Evolutionary conservation across 2,113 vertebrate genomes (phyloP).

Genomic region (Chrysemys picta): DNA sequence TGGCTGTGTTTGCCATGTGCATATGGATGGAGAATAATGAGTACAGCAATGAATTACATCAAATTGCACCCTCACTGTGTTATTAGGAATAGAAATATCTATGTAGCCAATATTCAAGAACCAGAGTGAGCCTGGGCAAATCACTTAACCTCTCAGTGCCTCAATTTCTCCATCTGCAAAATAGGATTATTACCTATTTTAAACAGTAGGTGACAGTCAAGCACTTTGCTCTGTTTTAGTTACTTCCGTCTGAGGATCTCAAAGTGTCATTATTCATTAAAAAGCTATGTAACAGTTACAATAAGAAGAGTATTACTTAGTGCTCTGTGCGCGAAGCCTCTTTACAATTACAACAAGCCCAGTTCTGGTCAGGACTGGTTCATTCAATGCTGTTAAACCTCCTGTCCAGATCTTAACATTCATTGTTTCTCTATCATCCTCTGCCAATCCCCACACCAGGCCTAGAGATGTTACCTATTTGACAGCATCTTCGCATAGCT

Average conservation of each 20-base stretch:
- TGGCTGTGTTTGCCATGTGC: not conserved
- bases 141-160: not conserved
- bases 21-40: not conserved
- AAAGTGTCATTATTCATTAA: not conserved
- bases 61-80: not conserved
- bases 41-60: not conserved
- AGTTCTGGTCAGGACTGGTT: not conserved
- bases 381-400: not conserved
- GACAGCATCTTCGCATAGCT: not conserved
- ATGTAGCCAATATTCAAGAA: not conserved
- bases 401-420: not conserved
- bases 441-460: fast-evolving
- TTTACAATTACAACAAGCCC: fast-evolving
- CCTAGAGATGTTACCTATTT: not conserved
- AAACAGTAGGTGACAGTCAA: not conserved
- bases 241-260: no score
- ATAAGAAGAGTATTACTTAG: not conserved
- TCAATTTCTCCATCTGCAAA: not conserved
- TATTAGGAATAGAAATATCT: not conserved
- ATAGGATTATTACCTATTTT: not conserved
- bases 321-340: not conserved
- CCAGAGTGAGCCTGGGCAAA: not conserved
- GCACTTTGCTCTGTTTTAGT: not conserved
- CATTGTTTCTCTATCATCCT: not conserved
- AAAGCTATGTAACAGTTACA: not conserved